phyloP scores from a whole-genome alignment of 2,113 vertebrate genomes.

The Dipodomys stephensi region DNA sequence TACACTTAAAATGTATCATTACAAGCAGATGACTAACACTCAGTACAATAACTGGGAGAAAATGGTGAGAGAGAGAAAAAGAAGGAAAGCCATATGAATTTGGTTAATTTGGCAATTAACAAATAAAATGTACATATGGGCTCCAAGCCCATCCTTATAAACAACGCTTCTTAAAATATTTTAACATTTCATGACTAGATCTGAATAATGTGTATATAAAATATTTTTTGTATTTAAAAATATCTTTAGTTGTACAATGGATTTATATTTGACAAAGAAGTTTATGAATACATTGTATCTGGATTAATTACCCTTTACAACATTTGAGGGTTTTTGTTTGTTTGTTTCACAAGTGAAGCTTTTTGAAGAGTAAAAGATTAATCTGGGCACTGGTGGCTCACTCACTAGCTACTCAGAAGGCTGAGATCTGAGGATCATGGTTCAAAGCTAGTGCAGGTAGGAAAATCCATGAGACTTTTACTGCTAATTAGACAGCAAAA shows the following conservation, averaged over 20 bases:
- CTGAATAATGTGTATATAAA: background rate
- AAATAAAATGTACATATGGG: background rate
- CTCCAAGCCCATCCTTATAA: background rate
- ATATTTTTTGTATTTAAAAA: no score
- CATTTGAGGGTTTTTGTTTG: background rate
- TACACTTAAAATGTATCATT: conserved; percentile 20
- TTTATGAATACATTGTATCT: no score
- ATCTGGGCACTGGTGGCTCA: no score
- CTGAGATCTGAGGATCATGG: background rate
- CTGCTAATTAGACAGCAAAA: no score
- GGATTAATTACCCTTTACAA: no score
- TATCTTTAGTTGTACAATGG: no score
- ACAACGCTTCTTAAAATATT: background rate
- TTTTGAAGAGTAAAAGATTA: background rate
- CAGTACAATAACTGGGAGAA: conserved; percentile 14
- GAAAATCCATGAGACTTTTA: no score
- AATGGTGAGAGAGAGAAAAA: no score
- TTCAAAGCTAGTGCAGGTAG: no score
- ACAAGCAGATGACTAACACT: conserved; percentile 1
- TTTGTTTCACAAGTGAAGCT: background rate
- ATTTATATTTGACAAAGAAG: no score
- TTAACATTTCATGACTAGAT: conserved; percentile 4
- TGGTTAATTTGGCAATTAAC: conserved; percentile 15
- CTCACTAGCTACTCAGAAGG: background rate
- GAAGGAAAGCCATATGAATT: background rate